Percentiles rank a stretch among this genome's conserved stretches.
phyloP scores from a whole-genome alignment of 2,888 invertebrate genomes.

The Charanyca ferruginea region DNA sequence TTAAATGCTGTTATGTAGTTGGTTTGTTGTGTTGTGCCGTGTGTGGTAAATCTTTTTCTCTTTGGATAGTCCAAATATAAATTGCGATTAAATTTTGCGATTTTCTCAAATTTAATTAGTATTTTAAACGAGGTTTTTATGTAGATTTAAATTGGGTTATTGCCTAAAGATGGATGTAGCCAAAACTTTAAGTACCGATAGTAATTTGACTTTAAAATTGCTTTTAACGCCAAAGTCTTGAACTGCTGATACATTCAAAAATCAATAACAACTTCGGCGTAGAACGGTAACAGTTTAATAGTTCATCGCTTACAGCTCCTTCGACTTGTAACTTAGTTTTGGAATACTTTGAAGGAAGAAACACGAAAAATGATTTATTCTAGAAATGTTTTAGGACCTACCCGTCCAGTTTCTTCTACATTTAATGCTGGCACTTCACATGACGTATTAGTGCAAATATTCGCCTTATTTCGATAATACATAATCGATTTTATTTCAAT shows the following conservation, averaged over 20 bases:
- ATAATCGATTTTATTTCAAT: too few relatives aligned
- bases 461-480: too few relatives aligned
- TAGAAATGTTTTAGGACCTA: too few relatives aligned
- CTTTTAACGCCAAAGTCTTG: neutral
- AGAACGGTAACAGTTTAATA: constrained; percentile 25
- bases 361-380: too few relatives aligned
- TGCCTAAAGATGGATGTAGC: neutral
- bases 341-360: constrained; percentile 5
- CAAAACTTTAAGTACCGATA: neutral
- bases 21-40: too few relatives aligned
- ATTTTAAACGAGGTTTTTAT: neutral
- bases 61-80: too few relatives aligned
- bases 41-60: too few relatives aligned
- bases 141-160: neutral
- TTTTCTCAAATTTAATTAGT: too few relatives aligned
- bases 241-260: constrained; percentile 15
- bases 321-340: constrained; percentile 18
- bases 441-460: too few relatives aligned
- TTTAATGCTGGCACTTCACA: too few relatives aligned
- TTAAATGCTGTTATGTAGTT: too few relatives aligned
- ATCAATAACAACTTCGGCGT: constrained; percentile 30
- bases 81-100: too few relatives aligned
- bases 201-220: neutral
- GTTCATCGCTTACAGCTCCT: constrained; percentile 19
- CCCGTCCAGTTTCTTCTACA: neutral